Percentiles rank a stretch among this genome's conserved stretches.
Evolutionary conservation across 2,113 vertebrate genomes (phyloP).

Genomic region (Caretta caretta): DNA sequence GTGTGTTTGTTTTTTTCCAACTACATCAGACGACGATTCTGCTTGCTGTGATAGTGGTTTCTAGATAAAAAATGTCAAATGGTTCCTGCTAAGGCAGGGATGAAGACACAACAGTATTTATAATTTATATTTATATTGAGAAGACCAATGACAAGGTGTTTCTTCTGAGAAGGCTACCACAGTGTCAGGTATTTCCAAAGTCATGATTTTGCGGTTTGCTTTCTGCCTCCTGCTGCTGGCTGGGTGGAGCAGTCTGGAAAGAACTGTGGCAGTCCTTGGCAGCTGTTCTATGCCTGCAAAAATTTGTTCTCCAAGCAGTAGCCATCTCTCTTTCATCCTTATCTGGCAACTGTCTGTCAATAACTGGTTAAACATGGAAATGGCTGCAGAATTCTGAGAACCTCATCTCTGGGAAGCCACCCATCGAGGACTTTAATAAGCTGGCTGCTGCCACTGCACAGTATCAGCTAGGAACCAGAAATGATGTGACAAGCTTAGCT

Average conservation of each 20-base stretch:
- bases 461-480: background rate
- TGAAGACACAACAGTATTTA: background rate
- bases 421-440: background rate
- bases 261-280: background rate
- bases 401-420: background rate
- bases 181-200: background rate
- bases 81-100: background rate
- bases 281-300: background rate
- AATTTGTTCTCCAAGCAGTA: no score
- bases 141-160: background rate
- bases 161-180: background rate
- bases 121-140: background rate
- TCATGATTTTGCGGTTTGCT: background rate
- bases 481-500: background rate
- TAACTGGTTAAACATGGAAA: background rate
- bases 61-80: background rate
- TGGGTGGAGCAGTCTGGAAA: background rate
- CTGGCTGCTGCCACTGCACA: background rate
- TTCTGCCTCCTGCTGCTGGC: background rate
- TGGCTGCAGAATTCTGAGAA: background rate
- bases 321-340: background rate
- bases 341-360: background rate
- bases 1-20: background rate
- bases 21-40: background rate
- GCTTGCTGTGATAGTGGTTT: background rate